phyloP scores from a whole-genome alignment of 2,888 invertebrate species.

The Pachymerium ferrugineum region DNA sequence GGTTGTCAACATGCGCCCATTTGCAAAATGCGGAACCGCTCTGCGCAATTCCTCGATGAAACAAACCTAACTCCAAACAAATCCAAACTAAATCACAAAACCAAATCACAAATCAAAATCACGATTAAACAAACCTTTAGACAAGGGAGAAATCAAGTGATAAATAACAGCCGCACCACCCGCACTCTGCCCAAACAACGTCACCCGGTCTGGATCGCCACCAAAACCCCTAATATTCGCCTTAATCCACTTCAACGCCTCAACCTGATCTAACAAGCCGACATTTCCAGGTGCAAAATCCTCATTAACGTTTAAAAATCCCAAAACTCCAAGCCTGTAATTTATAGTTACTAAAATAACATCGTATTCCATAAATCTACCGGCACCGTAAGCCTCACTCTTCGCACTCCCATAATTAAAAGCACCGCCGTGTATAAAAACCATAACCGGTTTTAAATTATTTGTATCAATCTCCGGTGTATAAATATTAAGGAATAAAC shows the following conservation, averaged over 20 bases:
- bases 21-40: conserved; percentile 6
- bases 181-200: conserved; percentile 12
- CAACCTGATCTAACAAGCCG: neutral
- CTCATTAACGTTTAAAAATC: neutral
- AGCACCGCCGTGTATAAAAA: neutral
- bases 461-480: neutral
- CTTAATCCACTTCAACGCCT: neutral
- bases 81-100: no score
- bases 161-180: neutral
- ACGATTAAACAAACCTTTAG: neutral
- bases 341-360: neutral
- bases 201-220: neutral
- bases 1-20: neutral
- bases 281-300: conserved; percentile 5
- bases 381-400: neutral
- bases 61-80: neutral
- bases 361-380: neutral
- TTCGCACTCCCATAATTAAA: neutral
- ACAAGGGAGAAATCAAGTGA: neutral
- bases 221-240: neutral
- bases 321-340: neutral
- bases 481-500: neutral
- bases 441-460: neutral
- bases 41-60: conserved; percentile 21
- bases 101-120: no score